These are phyloP conservation scores for Eupithecia subumbrata DNA, from an alignment of 2,888 invertebrate genomes.

Conservation along the genomic window DNA sequence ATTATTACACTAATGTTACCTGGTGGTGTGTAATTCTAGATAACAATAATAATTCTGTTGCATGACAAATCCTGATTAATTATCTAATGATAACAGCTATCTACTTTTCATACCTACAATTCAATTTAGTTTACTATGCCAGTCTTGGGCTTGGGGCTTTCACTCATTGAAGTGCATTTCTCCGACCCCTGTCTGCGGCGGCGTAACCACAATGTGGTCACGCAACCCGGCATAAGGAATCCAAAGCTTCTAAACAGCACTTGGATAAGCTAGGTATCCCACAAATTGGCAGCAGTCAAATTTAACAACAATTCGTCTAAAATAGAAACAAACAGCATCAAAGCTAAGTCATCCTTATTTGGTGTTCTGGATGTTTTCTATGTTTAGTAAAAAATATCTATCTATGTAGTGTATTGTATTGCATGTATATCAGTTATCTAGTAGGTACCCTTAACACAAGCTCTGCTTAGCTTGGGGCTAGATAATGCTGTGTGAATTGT, in stretches of 20 bases:
- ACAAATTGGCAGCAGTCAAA: not conserved
- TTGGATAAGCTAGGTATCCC: not conserved
- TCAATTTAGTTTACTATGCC: not conserved
- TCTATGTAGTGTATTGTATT: no score
- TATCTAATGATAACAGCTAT: constrained; percentile 4
- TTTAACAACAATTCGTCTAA: not conserved
- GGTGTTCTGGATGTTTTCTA: no score
- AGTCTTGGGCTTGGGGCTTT: not conserved
- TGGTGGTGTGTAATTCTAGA: constrained; percentile 3
- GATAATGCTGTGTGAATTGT: no score
- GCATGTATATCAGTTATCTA: no score
- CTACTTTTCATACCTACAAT: not conserved
- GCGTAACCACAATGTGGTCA: no score
- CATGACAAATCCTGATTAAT: constrained; percentile 1
- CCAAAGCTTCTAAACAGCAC: not conserved
- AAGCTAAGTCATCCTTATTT: not conserved
- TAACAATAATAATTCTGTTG: constrained; percentile 9
- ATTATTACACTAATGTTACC: not conserved
- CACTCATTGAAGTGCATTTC: not conserved
- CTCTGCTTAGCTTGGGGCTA: no score
- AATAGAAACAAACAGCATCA: not conserved
- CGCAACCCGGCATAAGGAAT: no score
- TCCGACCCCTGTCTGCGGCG: no score
- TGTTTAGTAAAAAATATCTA: no score
- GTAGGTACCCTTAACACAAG: no score